Percentiles rank a stretch among this genome's conserved stretches.
Evolutionary conservation across 2,888 invertebrate species (phyloP).

Genomic region (Melanostoma mellinum): DNA sequence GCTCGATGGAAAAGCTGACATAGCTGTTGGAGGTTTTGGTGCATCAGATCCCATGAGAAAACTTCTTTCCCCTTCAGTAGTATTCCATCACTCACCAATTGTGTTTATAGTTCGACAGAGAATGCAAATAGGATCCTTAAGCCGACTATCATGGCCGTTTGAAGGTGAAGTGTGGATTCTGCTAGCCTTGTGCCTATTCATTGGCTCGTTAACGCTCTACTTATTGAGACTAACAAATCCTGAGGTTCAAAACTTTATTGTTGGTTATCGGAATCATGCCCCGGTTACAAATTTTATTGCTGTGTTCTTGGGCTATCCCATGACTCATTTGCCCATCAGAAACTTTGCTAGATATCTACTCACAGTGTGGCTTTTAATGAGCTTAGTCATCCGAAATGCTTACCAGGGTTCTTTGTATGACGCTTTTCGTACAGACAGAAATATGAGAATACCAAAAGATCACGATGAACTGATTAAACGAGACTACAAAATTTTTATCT

Average conservation of each 20-base stretch:
- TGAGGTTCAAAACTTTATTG: constrained; percentile 50
- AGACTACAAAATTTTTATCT: constrained; percentile 74
- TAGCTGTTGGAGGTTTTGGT: constrained; percentile 78
- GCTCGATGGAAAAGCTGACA: constrained; percentile 70
- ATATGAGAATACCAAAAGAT: constrained; percentile 73
- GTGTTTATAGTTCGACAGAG: constrained; percentile 76
- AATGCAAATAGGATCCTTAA: constrained; percentile 70
- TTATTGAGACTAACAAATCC: not conserved
- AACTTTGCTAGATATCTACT: constrained; percentile 76
- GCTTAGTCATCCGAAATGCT: constrained; percentile 77
- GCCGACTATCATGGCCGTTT: constrained; percentile 75
- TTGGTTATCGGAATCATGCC: constrained; percentile 64
- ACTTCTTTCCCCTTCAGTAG: constrained; percentile 74
- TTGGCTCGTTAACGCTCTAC: constrained; percentile 1
- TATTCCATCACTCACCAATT: constrained; percentile 75
- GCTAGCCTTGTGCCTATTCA: constrained; percentile 25
- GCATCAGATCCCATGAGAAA: constrained; percentile 72
- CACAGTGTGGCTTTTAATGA: constrained; percentile 76
- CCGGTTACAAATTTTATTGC: constrained; percentile 75
- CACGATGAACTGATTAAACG: constrained; percentile 70
- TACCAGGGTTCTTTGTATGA: constrained; percentile 79
- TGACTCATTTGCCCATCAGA: constrained; percentile 71
- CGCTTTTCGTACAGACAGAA: constrained; percentile 74
- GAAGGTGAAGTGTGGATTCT: constrained; percentile 73
- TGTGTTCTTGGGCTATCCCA: constrained; percentile 75